These are phyloP conservation scores for Pachyrhynchus sulphureomaculatus DNA, from an alignment of 1,140 invertebrate species.

Conservation along the genomic window DNA sequence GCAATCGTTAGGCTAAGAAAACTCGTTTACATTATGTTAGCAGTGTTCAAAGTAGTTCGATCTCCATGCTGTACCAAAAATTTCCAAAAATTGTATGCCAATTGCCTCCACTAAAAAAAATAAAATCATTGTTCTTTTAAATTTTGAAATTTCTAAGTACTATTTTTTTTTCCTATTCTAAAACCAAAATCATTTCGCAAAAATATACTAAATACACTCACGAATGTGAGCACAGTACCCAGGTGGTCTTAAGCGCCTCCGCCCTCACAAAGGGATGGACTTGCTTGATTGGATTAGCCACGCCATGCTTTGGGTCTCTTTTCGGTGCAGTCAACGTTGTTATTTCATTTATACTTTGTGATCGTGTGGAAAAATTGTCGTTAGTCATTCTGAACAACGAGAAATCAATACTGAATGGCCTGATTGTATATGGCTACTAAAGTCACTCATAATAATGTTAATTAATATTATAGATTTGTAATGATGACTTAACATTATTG, in stretches of 20 bases:
- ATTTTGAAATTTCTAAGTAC: too few relatives aligned
- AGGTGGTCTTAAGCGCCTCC: constrained; percentile 30
- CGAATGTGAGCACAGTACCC: too few relatives aligned
- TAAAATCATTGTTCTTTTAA: too few relatives aligned
- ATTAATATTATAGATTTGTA: constrained; percentile 15
- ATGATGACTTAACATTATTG: background rate
- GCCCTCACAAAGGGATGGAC: constrained; percentile 26
- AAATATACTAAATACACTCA: too few relatives aligned
- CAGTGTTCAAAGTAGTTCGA: too few relatives aligned
- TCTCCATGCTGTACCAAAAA: too few relatives aligned
- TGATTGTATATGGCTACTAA: constrained; percentile 25
- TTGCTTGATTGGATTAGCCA: constrained; percentile 28
- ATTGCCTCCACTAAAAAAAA: too few relatives aligned
- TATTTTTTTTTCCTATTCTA: too few relatives aligned
- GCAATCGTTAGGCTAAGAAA: too few relatives aligned
- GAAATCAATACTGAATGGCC: constrained; percentile 28
- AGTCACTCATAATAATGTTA: constrained; percentile 21
- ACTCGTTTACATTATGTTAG: too few relatives aligned
- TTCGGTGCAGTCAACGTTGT: constrained; percentile 9
- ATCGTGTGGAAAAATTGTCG: constrained; percentile 5
- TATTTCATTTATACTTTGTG: constrained; percentile 16
- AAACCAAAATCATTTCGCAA: too few relatives aligned
- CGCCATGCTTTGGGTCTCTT: constrained; percentile 11
- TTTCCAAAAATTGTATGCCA: too few relatives aligned
- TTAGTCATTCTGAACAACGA: constrained; percentile 25